A percentile compares a stretch with the other conserved stretches of the same genome.
phyloP scores from a whole-genome alignment of 2,113 vertebrate genomes.

The Dasyurus viverrinus region DNA sequence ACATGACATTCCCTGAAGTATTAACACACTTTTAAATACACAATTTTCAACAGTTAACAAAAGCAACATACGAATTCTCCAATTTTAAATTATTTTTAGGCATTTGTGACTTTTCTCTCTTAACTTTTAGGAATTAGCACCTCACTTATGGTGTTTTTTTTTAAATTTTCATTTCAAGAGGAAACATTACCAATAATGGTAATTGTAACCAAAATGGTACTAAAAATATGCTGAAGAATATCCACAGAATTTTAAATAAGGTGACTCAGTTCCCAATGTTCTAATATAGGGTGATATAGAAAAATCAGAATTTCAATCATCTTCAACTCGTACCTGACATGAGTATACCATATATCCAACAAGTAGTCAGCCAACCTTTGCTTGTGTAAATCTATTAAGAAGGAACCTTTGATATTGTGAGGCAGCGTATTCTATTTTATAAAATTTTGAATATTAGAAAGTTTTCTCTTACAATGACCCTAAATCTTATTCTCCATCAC shows the following conservation, averaged over 20 bases:
- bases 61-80: slow-evolving; percentile 3
- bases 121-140: neutral
- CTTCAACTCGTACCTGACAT: neutral
- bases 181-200: neutral
- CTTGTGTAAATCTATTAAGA: neutral
- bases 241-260: neutral
- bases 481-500: neutral
- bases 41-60: slow-evolving; percentile 14
- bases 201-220: neutral
- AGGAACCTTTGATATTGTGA: neutral
- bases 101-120: neutral
- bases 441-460: neutral
- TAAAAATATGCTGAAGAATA: slow-evolving; percentile 5
- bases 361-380: neutral
- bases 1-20: slow-evolving; percentile 2
- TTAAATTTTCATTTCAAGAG: neutral
- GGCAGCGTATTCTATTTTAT: neutral
- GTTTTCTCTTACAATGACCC: neutral
- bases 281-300: neutral
- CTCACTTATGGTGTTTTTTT: neutral
- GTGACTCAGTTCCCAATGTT: neutral
- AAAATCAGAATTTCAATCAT: neutral
- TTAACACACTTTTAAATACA: slow-evolving; percentile 29
- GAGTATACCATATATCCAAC: neutral
- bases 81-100: neutral